These are phyloP conservation scores for Macheiramphus alcinus DNA, from an alignment of 2,113 vertebrate genomes.

Conservation along the genomic window DNA sequence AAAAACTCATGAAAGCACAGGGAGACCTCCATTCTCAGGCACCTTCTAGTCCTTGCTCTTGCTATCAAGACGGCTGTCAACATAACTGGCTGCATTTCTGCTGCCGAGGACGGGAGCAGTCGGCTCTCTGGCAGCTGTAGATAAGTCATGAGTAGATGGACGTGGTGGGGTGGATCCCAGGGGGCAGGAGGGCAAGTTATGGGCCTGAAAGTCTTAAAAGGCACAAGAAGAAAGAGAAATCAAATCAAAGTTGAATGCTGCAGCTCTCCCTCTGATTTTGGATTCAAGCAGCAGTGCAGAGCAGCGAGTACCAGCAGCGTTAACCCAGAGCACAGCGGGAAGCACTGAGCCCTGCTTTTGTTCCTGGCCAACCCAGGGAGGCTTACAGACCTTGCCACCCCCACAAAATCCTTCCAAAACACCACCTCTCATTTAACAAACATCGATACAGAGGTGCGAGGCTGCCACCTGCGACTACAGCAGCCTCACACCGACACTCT, in stretches of 20 bases:
- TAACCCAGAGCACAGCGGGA: accelerated
- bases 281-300: not conserved
- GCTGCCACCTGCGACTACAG: not conserved
- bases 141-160: not conserved
- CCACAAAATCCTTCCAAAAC: not conserved
- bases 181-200: not conserved
- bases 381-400: not conserved
- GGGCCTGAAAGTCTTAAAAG: not conserved
- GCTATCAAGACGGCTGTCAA: not conserved
- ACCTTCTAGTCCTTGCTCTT: not conserved
- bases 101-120: accelerated
- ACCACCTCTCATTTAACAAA: not conserved
- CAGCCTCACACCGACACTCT: accelerated
- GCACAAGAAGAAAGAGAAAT: not conserved
- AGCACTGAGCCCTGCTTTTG: not conserved
- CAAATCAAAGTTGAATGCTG: not conserved
- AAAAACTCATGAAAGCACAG: not conserved
- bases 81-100: not conserved
- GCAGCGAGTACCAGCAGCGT: not conserved
- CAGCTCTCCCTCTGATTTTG: not conserved
- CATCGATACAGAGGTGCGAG: accelerated
- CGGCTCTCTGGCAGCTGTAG: not conserved
- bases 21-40: not conserved
- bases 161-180: accelerated
- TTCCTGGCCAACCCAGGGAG: no score